A percentile compares a stretch with the other conserved stretches of the same genome.
Conservation (phyloP, 2,888 invertebrate genomes). For the Pogonocherus hispidulus region DNA sequence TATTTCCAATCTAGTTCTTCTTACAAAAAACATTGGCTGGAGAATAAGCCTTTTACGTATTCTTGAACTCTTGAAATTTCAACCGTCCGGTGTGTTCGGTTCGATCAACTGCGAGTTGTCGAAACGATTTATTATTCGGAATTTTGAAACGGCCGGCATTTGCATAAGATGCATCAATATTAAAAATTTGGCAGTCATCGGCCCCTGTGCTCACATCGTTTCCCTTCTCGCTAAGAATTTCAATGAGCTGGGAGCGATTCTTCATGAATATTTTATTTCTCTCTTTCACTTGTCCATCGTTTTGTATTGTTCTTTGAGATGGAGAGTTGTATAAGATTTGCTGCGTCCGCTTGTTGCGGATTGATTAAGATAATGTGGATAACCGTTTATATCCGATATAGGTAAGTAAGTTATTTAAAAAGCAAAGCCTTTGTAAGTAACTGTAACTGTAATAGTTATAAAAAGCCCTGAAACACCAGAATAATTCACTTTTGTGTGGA, state of each 20-base stretch:
- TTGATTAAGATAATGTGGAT: neutral
- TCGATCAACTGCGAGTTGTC: constrained; percentile 22
- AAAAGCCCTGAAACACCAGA: no score
- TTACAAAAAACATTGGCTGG: no score
- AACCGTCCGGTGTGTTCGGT: constrained; percentile 6
- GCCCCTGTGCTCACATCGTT: constrained; percentile 33
- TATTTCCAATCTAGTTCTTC: no score
- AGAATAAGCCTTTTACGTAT: no score
- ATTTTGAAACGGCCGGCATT: constrained; percentile 37
- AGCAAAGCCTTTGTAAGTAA: no score
- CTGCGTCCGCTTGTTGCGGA: neutral
- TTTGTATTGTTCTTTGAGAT: neutral
- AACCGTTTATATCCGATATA: neutral
- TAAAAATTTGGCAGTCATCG: constrained; percentile 54
- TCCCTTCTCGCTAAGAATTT: constrained; percentile 16
- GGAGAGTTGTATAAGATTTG: neutral
- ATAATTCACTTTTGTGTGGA: no score
- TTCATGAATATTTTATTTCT: constrained; percentile 25
- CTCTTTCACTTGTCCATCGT: constrained; percentile 5
- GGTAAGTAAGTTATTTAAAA: no score
- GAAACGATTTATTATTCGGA: constrained; percentile 42
- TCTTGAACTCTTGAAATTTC: neutral
- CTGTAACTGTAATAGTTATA: no score
- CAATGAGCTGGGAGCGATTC: constrained; percentile 20
- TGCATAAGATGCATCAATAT: constrained; percentile 50